Percentiles rank a stretch among this genome's conserved stretches.
Conservation (phyloP, 2,888 invertebrate species). For the Nesidiocoris tenuis region DNA sequence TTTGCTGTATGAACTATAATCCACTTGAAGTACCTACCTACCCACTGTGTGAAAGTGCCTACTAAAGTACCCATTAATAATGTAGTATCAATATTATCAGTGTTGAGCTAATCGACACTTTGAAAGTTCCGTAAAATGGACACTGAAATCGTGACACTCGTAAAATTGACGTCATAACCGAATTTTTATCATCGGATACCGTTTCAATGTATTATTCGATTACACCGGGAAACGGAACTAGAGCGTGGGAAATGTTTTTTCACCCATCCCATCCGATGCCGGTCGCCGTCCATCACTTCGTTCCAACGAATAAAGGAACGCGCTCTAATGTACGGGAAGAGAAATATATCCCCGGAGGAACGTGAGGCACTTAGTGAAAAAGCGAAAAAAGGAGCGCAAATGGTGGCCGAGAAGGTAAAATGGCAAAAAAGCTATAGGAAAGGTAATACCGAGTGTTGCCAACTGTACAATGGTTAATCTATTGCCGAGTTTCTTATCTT, state of each 20-base stretch:
- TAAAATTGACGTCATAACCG: too few relatives aligned
- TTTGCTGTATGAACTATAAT: too few relatives aligned
- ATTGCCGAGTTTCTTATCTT: slow-evolving; percentile 33
- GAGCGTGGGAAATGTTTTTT: not conserved
- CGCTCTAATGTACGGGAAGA: slow-evolving; percentile 40
- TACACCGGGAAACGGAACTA: too few relatives aligned
- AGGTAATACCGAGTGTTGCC: slow-evolving; percentile 41
- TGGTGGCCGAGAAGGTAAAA: not conserved
- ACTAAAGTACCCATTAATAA: too few relatives aligned
- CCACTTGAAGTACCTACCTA: too few relatives aligned
- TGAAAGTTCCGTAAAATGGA: too few relatives aligned
- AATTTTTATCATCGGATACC: too few relatives aligned
- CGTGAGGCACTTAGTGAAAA: slow-evolving; percentile 38
- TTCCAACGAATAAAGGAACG: slow-evolving; percentile 34
- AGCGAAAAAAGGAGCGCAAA: not conserved
- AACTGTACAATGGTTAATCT: slow-evolving; percentile 37
- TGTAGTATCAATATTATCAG: too few relatives aligned
- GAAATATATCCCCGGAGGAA: slow-evolving; percentile 39
- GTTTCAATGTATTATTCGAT: too few relatives aligned
- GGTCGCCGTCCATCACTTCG: slow-evolving; percentile 35
- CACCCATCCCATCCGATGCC: not conserved
- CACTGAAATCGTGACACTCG: too few relatives aligned
- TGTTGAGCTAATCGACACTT: too few relatives aligned
- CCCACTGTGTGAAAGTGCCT: too few relatives aligned
- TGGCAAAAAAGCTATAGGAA: slow-evolving; percentile 1